Percentiles rank a stretch among this genome's conserved stretches.
phyloP scores from a whole-genome alignment of 2,888 invertebrate genomes.

The Yponomeuta sedellus region DNA sequence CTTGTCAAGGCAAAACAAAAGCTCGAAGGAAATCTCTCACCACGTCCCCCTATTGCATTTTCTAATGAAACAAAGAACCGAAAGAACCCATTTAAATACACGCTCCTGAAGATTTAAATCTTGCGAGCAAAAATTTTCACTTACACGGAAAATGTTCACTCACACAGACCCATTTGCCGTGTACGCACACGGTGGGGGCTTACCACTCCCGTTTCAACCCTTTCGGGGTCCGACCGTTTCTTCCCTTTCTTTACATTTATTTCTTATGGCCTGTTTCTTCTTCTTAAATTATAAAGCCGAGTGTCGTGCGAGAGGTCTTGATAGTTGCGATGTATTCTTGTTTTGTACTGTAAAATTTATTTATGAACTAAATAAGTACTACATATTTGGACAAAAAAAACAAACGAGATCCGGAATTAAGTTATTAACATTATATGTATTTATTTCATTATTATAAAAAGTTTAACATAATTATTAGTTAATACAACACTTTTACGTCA shows the following conservation, averaged over 20 bases:
- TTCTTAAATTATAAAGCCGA: conserved; percentile 75
- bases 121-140: conserved; percentile 49
- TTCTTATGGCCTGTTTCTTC: conserved; percentile 77
- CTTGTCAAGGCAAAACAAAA: conserved; percentile 21
- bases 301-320: conserved; percentile 40
- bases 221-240: conserved; percentile 72
- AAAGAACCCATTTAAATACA: conserved; percentile 35
- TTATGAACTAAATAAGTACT: too few species aligned
- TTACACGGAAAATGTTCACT: conserved; percentile 27
- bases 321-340: conserved; percentile 38
- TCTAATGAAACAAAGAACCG: conserved; percentile 48
- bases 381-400: too few species aligned
- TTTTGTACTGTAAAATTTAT: too few species aligned
- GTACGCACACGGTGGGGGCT: conserved; percentile 53
- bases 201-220: conserved; percentile 68
- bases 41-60: conserved; percentile 29
- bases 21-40: conserved; percentile 18
- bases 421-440: too few species aligned
- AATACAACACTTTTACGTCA: too few species aligned
- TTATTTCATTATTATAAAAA: too few species aligned
- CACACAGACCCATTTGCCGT: conserved; percentile 15
- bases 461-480: too few species aligned
- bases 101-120: conserved; percentile 44
- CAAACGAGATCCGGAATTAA: too few species aligned
- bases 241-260: conserved; percentile 76